Percentiles rank a stretch among this genome's conserved stretches.
Conservation (phyloP, 2,113 vertebrate species). For the Tupaia tana region DNA sequence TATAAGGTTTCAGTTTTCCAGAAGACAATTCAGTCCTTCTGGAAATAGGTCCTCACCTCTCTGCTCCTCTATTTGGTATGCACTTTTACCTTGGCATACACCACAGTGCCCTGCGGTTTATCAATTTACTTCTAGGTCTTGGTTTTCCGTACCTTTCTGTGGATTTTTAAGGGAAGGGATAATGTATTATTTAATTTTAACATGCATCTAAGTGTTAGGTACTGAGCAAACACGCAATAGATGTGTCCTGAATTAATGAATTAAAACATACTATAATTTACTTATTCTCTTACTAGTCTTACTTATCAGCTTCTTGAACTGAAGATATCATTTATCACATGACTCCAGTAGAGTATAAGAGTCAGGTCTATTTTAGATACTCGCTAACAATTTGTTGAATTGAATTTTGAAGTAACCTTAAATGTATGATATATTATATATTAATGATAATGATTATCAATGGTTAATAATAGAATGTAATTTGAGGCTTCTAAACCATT, state of each 20-base stretch:
- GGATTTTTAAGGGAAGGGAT: background rate
- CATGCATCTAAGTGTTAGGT: background rate
- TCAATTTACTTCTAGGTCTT: background rate
- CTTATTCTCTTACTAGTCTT: background rate
- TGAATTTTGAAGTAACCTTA: background rate
- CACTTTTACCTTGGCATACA: background rate
- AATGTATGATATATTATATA: background rate
- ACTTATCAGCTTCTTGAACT: background rate
- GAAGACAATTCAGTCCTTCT: background rate
- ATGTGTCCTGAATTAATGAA: background rate
- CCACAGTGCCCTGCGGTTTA: background rate
- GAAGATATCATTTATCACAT: background rate
- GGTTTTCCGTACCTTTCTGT: background rate
- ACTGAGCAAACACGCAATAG: background rate
- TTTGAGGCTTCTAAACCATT: background rate
- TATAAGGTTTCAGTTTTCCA: background rate
- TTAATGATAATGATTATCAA: background rate
- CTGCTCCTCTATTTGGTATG: background rate
- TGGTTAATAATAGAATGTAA: background rate
- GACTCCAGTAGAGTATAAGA: background rate
- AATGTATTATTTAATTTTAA: conserved; percentile 33
- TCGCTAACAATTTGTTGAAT: background rate
- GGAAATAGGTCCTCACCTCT: background rate
- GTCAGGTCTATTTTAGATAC: background rate
- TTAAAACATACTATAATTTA: background rate